Base-by-base conservation (phyloP, 2,113 vertebrate species). In the Actenoides hombroni region DNA sequence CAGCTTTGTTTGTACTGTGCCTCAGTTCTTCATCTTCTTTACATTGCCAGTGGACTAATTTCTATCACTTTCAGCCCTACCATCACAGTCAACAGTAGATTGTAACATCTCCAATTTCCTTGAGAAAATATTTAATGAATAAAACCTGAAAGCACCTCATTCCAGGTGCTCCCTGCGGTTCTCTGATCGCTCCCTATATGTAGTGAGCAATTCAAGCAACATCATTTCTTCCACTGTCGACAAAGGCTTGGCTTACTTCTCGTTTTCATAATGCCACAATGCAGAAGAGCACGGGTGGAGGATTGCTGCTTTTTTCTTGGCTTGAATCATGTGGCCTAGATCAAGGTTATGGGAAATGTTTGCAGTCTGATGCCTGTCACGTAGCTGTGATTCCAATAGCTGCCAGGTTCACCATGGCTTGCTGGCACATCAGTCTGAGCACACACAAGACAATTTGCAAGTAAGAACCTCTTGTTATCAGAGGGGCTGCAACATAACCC, bases 131-230 rank as follows among this genome's bases (percentile, higher is more conserved):
- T n/a, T 82, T 89, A 54, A 33, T 3, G 7, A 44, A 53, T 37
- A 37, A 71, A 76, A 73, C 20, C 2, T n/a, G n/a, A 51, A 89
- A 76, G 7, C 12, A 46, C 6, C 21, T 91, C 4, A 23, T 64
- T 70, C 48, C 3, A 1, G 1, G 1, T 35, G 28, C 29, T 68
- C 71, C 16, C 17, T 85, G 71, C 0, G 0, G 13, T 73, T 94
- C 68, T 88, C 74, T 73, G 13, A 15, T 71, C 53, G 16, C 5
- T 69, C 79, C 39, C 42, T 68, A 6, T 17, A 24, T 9, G 3
- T 25, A 74, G 14, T 28, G 56, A 84, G 25, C 6, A 69, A 70
- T 59, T 77, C 16, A 69, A 60, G 14, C 8, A 80, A 60, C 10
- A 28, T 9, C 2, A 17, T 37, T 90, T 91, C 35, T 68, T 64